Conservation (phyloP, 1,140 invertebrate genomes). For the Vollenhovia emeryi region DNA sequence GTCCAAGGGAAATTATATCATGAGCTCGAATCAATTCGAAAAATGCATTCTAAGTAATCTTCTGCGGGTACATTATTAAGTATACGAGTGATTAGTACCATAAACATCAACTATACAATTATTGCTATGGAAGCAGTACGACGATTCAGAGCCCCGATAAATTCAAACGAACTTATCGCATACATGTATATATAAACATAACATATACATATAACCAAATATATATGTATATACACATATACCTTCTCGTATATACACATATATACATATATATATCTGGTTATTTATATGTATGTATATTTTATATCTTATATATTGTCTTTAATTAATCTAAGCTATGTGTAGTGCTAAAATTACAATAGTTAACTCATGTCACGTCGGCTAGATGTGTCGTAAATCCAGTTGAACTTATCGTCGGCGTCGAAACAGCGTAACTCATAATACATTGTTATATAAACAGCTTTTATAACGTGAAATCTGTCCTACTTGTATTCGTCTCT, state of each 20-base stretch:
- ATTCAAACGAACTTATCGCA: conserved; percentile 78
- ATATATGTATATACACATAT: conserved; percentile 20
- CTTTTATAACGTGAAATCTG: conserved; percentile 75
- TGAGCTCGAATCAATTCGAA: conserved; percentile 79
- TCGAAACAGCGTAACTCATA: conserved; percentile 79
- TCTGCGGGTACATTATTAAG: conserved; percentile 64
- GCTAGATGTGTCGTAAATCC: conserved; percentile 67
- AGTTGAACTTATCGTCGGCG: conserved; percentile 79
- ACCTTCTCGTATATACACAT: neutral
- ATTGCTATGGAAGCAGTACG: conserved; percentile 84
- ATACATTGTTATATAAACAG: conserved; percentile 80
- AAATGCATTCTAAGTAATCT: conserved; percentile 75
- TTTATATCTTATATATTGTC: conserved; percentile 78
- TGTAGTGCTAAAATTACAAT: conserved; percentile 74
- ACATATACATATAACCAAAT: conserved; percentile 21
- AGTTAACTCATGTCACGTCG: conserved; percentile 40
- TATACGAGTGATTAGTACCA: conserved; percentile 79
- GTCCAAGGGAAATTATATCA: conserved; percentile 80
- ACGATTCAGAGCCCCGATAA: conserved; percentile 79
- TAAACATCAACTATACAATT: conserved; percentile 84
- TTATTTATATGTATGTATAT: conserved; percentile 39
- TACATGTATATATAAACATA: conserved; percentile 8
- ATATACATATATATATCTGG: neutral
- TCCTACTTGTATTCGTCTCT: conserved; percentile 78
- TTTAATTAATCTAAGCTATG: conserved; percentile 77